Conservation (phyloP, 2,113 vertebrate species). For the Psittacara wagleri region DNA sequence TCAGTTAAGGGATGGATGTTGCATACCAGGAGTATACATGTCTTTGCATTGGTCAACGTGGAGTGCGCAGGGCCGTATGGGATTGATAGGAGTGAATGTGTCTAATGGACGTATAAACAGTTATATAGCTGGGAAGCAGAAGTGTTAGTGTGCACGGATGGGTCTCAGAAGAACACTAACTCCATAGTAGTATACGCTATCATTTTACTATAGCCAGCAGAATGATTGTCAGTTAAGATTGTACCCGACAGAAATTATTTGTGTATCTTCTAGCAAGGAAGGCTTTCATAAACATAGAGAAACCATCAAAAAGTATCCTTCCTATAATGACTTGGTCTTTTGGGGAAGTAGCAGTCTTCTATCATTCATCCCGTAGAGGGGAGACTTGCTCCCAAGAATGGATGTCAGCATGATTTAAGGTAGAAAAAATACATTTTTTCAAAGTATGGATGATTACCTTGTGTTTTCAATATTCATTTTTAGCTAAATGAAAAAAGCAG, state of each 20-base stretch:
- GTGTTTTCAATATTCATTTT: slow-evolving; percentile 41
- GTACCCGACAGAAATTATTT: not conserved
- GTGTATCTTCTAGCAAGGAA: not conserved
- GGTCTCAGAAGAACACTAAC: not conserved
- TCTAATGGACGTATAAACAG: no score
- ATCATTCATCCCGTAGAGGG: not conserved
- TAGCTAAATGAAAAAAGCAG: slow-evolving; percentile 28
- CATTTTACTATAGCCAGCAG: not conserved
- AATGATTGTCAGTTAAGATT: not conserved
- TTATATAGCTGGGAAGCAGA: not conserved
- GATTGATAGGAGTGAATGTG: fast-evolving
- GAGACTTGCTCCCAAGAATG: not conserved
- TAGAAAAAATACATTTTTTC: not conserved
- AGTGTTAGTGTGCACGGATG: fast-evolving
- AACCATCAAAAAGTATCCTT: not conserved
- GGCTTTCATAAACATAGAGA: not conserved
- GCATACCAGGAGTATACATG: fast-evolving
- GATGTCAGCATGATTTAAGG: slow-evolving; percentile 2
- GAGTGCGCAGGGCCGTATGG: not conserved
- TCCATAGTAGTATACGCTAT: not conserved
- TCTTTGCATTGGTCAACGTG: not conserved
- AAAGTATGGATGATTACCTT: not conserved
- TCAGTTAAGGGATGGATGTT: not conserved
- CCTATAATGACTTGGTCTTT: not conserved
- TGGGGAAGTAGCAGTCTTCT: not conserved